phyloP scores from a whole-genome alignment of 1,140 invertebrate genomes.

The Diploscapter pachys region DNA sequence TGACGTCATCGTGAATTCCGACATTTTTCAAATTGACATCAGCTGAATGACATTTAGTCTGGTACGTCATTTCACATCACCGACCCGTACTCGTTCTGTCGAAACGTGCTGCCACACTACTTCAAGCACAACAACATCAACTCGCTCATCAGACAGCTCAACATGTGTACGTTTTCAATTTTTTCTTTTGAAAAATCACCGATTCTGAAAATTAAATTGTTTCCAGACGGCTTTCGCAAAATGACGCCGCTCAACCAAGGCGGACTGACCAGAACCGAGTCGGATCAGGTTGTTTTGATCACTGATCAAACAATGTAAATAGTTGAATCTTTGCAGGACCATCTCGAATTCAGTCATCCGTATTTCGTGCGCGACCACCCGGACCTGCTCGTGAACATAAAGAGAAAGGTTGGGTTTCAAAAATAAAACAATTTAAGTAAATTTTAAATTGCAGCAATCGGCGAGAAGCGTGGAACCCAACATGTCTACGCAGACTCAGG shows the following conservation, averaged over 20 bases:
- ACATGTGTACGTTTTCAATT: conserved; percentile 78
- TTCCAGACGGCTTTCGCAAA: conserved; percentile 92
- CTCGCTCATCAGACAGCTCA: conserved; percentile 92
- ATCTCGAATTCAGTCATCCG: conserved; percentile 76
- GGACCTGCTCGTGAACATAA: conserved; percentile 81
- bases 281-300: conserved; percentile 30
- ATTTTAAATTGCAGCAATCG: background rate
- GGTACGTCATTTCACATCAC: conserved; percentile 75
- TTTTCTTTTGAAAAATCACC: background rate
- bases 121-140: conserved; percentile 99
- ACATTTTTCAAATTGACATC: too few species aligned
- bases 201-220: conserved; percentile 5
- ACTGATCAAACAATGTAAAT: too few species aligned
- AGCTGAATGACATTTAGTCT: too few species aligned
- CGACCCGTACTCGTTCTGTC: conserved; percentile 86
- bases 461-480: conserved; percentile 29
- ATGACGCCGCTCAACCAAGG: conserved; percentile 84
- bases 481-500: conserved; percentile 2
- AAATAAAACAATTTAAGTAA: too few species aligned
- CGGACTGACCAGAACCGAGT: conserved; percentile 68
- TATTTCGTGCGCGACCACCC: conserved; percentile 83
- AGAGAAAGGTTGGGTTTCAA: conserved; percentile 69
- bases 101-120: conserved; percentile 83
- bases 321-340: conserved; percentile 32
- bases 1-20: too few species aligned